Evolutionary conservation across 1,140 invertebrate species (phyloP).

Genomic region (Maniola jurtina): DNA sequence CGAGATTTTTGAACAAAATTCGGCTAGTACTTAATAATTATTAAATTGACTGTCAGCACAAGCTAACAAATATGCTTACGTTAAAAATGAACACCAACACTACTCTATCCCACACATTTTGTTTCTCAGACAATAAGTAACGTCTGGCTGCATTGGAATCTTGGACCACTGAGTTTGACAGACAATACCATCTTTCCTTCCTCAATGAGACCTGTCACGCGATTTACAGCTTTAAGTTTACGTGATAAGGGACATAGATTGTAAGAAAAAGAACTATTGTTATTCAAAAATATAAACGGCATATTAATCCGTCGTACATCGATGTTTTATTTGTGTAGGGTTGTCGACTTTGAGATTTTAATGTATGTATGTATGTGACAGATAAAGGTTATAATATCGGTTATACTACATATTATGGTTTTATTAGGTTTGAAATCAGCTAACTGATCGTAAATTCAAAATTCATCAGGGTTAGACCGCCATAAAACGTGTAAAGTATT

Average conservation of each 20-base stretch:
- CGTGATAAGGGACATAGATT: background rate
- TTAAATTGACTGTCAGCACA: no score
- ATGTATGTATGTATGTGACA: slow-evolving; percentile 33
- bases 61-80: no score
- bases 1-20: no score
- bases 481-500: slow-evolving; percentile 28
- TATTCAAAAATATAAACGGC: slow-evolving; percentile 23
- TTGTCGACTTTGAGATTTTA: slow-evolving; percentile 35
- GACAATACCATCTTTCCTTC: slow-evolving; percentile 32
- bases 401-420: slow-evolving; percentile 25
- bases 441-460: slow-evolving; percentile 28
- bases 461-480: slow-evolving; percentile 24
- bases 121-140: no score
- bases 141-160: no score
- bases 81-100: no score
- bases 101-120: no score
- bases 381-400: slow-evolving; percentile 23
- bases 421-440: slow-evolving; percentile 27
- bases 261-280: slow-evolving; percentile 22
- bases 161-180: slow-evolving; percentile 39
- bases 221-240: background rate
- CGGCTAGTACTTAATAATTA: no score
- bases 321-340: slow-evolving; percentile 33
- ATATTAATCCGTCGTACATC: slow-evolving; percentile 42
- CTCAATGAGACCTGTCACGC: slow-evolving; percentile 3